Evolutionary conservation across 2,113 vertebrate species (phyloP).

Genomic region (Aleadryas rufinucha): DNA sequence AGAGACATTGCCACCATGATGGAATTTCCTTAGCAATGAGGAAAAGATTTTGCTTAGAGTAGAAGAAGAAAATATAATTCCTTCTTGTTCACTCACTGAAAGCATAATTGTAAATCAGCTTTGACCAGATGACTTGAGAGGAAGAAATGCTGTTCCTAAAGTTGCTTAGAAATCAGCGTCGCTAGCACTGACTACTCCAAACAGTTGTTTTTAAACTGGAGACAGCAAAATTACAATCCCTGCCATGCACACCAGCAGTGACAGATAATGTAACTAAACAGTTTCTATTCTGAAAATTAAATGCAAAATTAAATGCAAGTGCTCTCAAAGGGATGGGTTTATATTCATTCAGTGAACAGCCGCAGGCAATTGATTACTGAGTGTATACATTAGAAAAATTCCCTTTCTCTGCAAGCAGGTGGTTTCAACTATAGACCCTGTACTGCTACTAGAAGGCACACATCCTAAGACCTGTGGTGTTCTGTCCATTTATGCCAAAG

Average conservation of each 20-base stretch:
- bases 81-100: not conserved
- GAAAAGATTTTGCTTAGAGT: not conserved
- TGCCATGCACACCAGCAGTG: not conserved
- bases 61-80: not conserved
- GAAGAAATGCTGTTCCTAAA: not conserved
- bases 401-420: not conserved
- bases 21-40: constrained; percentile 2
- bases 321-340: not conserved
- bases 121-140: not conserved
- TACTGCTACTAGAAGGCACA: not conserved
- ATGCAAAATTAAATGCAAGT: constrained; percentile 28
- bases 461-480: not conserved
- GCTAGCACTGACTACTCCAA: not conserved
- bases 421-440: not conserved
- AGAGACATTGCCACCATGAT: not conserved
- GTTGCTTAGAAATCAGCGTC: not conserved
- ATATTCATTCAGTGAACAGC: not conserved
- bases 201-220: not conserved
- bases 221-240: not conserved
- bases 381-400: not conserved
- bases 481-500: not conserved
- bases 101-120: not conserved
- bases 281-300: constrained; percentile 6
- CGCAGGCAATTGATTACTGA: not conserved
- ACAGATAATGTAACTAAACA: not conserved